Evolutionary conservation across 2,888 invertebrate species (phyloP).

Genomic region (Deilephila porcellus): DNA sequence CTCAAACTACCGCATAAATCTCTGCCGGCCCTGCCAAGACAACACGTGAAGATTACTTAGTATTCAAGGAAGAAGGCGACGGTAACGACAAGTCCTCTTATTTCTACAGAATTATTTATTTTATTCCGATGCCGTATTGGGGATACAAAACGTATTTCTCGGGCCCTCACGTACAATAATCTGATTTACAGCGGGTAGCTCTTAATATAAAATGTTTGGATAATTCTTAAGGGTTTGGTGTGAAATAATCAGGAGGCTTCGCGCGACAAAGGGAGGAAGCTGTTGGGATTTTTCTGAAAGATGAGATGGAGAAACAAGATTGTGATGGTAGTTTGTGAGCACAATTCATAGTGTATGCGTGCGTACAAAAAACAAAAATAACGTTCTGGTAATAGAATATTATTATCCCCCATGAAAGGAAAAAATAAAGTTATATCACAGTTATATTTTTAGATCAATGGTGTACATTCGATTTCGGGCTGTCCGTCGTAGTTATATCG

Average conservation of each 20-base stretch:
- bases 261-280: neutral
- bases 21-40: constrained; percentile 6
- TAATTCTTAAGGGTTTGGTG: constrained; percentile 1
- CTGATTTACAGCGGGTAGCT: constrained; percentile 39
- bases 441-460: too few species aligned
- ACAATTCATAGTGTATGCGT: too few species aligned
- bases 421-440: too few species aligned
- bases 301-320: too few species aligned
- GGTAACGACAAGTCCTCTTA: constrained; percentile 28
- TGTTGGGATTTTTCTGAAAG: neutral
- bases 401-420: too few species aligned
- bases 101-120: constrained; percentile 50
- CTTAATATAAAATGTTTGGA: constrained; percentile 30
- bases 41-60: constrained; percentile 20
- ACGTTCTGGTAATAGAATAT: too few species aligned
- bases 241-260: neutral
- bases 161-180: constrained; percentile 40
- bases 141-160: constrained; percentile 43
- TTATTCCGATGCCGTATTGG: constrained; percentile 52
- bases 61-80: constrained; percentile 22
- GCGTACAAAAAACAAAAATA: too few species aligned
- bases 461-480: too few species aligned
- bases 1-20: constrained; percentile 7
- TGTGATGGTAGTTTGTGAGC: too few species aligned
- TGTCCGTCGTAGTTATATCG: too few species aligned